Base-by-base conservation (phyloP, 2,113 vertebrate species). In the Crotalus helleri region DNA sequence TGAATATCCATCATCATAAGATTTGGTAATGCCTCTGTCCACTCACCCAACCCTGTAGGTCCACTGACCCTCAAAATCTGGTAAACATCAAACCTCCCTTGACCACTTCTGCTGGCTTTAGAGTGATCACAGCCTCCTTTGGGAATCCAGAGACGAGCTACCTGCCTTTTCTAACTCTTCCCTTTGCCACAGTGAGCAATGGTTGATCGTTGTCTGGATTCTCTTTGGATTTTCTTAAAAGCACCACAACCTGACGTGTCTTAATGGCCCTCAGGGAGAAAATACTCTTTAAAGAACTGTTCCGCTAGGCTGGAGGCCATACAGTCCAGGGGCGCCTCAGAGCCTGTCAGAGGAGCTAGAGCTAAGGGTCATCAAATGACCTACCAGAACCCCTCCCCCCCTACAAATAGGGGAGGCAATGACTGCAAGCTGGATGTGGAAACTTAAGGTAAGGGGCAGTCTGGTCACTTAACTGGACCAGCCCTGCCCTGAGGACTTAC, bases 401-500 rank as follows among this genome's bases (percentile, higher is more conserved):
- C 74, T 44, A 44, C 74, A 44, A 81, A 81, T 21, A 81, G 33
- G 33, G 19, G 69, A 39, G 7, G 17, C 74, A 44, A 44, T 19
- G 33, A 21, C 33, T 17, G 9, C 33, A 81, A 39, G 17, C 17
- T 21, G 17, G 33, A 8, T 81, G 3, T 21, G 17, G 33, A 81
- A 81, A 21, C 17, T 81, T 44, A 19, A 81, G 39, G n/a, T 19
- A 39, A 39, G 69, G 21, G 74, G 33, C 17, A 81, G 33, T 81
- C 33, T 44, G 33, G 74, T 44, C 74, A 81, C 74, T 81, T 81
- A 44, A 81, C 13, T 2, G 64, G 64, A 44, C 17, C 64, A 29
- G 0, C 24, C 15, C 0, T 44, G 85, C 44, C 69, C 81, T 7
- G 12, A 91, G 86, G 91, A 81, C 98, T 99, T 97, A 99, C 99